Base-by-base conservation (phyloP, 2,797 vertebrate genomes). In the Micropoecilia bifurca region DNA sequence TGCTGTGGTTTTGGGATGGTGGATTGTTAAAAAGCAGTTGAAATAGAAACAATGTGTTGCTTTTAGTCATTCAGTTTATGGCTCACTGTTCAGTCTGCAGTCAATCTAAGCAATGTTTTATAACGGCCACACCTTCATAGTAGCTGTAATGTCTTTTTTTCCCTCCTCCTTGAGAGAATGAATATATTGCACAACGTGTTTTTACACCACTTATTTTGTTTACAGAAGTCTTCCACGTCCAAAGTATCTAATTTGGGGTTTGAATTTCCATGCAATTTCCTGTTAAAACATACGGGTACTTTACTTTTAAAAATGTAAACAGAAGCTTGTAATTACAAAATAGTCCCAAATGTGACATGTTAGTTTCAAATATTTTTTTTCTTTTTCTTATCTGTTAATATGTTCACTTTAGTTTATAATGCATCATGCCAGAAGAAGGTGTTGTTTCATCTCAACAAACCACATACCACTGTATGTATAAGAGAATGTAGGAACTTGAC, bases 401-500 rank as follows among this genome's bases (percentile, higher is more conserved):
- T 18, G 45, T 41, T 50, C 12, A 69, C 43, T 69, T 69, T 43
- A 13, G 20, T 12, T 43, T 12, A n/a, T 14, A 36, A n/a, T 22
- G 28, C 66, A 43, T 8, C 25, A 46, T 76, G 4, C 14, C 1
- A 78, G 8, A 30, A 55, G 28, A 5, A 45, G 14, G 14, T 39
- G 28, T 71, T 63, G 55, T 72, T 59, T 59, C 2, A 47, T 68
- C 46, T 80, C 1, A 30, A 25, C 63, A 61, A 72, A 55, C 9
- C 47, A 47, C n/a, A 22, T 13, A 1, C 8, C 25, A 10, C 16
- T 50, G 8, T 55, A 20, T 76, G 48, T 14, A 4, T 6, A 25
- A 71, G 28, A 76, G 2, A 71, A 18, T 80, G 74, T 69, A 33
- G 3, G 39, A 91, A 91, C 88, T 36, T 83, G 93, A 88, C 86